These are phyloP conservation scores for Drosophila peninsularis DNA, from an alignment of 2,888 invertebrate species.

Conservation along the genomic window DNA sequence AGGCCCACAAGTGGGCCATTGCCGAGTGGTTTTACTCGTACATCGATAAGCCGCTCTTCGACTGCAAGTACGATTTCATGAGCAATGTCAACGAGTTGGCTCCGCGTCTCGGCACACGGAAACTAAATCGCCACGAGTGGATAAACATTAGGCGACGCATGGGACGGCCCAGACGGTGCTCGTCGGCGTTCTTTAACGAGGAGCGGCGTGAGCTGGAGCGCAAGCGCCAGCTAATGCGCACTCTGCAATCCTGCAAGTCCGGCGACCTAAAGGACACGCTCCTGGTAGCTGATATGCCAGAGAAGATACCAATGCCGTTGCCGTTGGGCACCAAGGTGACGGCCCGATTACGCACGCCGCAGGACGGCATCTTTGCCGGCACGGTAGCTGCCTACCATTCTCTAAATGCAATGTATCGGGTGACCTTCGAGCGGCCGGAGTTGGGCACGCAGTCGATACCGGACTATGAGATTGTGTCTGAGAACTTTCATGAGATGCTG, in stretches of 20 bases:
- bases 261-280: conserved; percentile 89
- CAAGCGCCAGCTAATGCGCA: conserved; percentile 95
- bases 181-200: conserved; percentile 97
- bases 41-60: conserved; percentile 96
- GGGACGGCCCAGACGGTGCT: conserved; percentile 98
- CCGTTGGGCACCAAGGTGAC: conserved; percentile 96
- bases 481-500: conserved; percentile 95
- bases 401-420: conserved; percentile 96
- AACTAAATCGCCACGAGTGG: conserved; percentile 96
- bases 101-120: conserved; percentile 94
- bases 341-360: conserved; percentile 94
- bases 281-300: conserved; percentile 94
- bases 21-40: conserved; percentile 99
- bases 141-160: conserved; percentile 96
- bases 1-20: conserved; percentile 99
- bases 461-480: conserved; percentile 97
- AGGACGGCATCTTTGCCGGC: conserved; percentile 97
- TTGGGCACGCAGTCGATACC: conserved; percentile 98
- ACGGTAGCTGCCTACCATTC: conserved; percentile 98
- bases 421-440: conserved; percentile 96
- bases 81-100: conserved; percentile 95
- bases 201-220: conserved; percentile 95
- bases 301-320: conserved; percentile 96
- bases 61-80: conserved; percentile 91
- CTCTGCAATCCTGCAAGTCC: conserved; percentile 95